These are phyloP conservation scores for Melanophora roralis DNA, from an alignment of 2,888 invertebrate genomes.

Conservation along the genomic window DNA sequence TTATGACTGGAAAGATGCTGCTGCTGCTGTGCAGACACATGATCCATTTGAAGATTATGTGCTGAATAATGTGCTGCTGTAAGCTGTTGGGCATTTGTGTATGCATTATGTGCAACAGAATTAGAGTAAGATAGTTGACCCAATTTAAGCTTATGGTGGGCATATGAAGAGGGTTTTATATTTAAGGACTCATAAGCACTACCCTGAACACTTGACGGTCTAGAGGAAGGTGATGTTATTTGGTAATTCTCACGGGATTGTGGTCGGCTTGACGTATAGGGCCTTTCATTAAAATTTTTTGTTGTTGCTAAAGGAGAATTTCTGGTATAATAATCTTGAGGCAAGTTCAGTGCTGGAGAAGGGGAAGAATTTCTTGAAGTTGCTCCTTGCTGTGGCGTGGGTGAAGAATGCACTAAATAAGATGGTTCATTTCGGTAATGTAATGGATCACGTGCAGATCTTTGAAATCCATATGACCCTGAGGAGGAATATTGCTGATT, in stretches of 20 bases:
- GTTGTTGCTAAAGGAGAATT: slow-evolving; percentile 64
- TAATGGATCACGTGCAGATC: slow-evolving; percentile 14
- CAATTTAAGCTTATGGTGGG: slow-evolving; percentile 77
- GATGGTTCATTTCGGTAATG: slow-evolving; percentile 68
- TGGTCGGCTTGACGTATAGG: slow-evolving; percentile 70
- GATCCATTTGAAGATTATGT: slow-evolving; percentile 54
- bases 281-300: slow-evolving; percentile 55
- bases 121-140: slow-evolving; percentile 70
- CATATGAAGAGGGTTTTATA: slow-evolving; percentile 74
- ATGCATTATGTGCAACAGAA: slow-evolving; percentile 57
- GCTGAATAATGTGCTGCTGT: slow-evolving; percentile 51
- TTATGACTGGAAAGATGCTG: slow-evolving; percentile 59
- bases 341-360: slow-evolving; percentile 44
- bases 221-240: slow-evolving; percentile 68
- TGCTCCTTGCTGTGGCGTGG: slow-evolving; percentile 68
- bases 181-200: slow-evolving; percentile 68
- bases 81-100: slow-evolving; percentile 59
- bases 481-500: slow-evolving; percentile 55
- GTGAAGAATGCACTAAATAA: slow-evolving; percentile 72
- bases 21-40: slow-evolving; percentile 64
- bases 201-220: slow-evolving; percentile 68
- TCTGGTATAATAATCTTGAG: slow-evolving; percentile 71
- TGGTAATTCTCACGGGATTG: slow-evolving; percentile 72
- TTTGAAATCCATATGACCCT: slow-evolving; percentile 53
- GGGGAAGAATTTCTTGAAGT: slow-evolving; percentile 53